Conservation (phyloP, 2,113 vertebrate genomes). For the Oplegnathus fasciatus region DNA sequence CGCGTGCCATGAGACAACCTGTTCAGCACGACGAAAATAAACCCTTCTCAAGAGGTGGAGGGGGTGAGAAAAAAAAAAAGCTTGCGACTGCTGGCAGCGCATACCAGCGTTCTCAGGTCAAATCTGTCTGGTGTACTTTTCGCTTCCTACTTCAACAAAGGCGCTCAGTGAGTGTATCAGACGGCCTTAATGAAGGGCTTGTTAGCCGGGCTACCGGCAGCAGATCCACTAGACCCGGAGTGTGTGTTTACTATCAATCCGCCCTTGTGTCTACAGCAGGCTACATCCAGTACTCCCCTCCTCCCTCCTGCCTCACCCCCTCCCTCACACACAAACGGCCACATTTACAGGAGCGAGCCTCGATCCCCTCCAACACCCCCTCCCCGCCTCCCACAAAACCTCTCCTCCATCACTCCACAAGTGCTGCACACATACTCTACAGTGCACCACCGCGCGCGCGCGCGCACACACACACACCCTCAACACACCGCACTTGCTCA, state of each 20-base stretch:
- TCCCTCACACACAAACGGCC: constrained; percentile 69
- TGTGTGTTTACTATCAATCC: constrained; percentile 82
- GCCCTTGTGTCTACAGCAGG: constrained; percentile 77
- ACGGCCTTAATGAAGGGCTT: constrained; percentile 81
- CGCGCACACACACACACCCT: background rate
- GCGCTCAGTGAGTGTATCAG: constrained; percentile 80
- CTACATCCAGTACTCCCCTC: constrained; percentile 63
- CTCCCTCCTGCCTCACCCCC: constrained; percentile 21
- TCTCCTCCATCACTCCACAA: constrained; percentile 69
- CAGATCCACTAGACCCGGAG: constrained; percentile 74
- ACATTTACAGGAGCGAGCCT: constrained; percentile 73
- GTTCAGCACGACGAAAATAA: constrained; percentile 68
- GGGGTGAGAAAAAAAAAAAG: background rate
- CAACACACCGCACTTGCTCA: constrained; percentile 22
- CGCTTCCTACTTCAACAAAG: constrained; percentile 80
- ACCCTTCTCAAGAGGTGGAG: constrained; percentile 43
- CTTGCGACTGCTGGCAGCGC: constrained; percentile 58
- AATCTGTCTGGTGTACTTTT: constrained; percentile 79
- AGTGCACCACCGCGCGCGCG: constrained; percentile 22
- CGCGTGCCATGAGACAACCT: constrained; percentile 67
- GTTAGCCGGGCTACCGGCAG: constrained; percentile 73
- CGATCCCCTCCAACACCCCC: background rate
- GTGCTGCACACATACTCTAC: constrained; percentile 58
- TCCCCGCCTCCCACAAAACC: constrained; percentile 47
- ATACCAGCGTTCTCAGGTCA: constrained; percentile 73